Conservation (phyloP, 2,888 invertebrate genomes). For the Spodoptera picta region DNA sequence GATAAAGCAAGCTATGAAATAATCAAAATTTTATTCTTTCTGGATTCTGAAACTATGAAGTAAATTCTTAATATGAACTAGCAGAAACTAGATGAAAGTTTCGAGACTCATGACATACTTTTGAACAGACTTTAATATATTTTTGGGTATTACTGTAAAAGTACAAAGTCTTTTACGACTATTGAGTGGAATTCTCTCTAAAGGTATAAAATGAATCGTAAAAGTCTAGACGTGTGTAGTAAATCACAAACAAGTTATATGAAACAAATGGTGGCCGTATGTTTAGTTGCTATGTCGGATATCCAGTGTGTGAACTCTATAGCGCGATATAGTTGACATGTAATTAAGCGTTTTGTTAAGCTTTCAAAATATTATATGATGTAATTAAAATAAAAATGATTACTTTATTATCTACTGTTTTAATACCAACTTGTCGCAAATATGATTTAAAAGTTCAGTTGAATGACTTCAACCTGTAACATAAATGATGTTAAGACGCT, state of each 20-base stretch:
- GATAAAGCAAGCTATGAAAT: background rate
- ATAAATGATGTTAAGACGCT: no score
- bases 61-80: no score
- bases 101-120: no score
- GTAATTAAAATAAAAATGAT: background rate
- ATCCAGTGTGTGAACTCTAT: constrained; percentile 25
- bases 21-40: no score
- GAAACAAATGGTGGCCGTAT: constrained; percentile 1
- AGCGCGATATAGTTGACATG: constrained; percentile 18
- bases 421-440: no score
- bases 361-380: constrained; percentile 5
- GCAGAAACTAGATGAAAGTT: no score
- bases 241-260: constrained; percentile 6
- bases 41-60: background rate
- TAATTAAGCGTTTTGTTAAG: background rate
- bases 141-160: no score
- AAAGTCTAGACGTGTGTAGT: background rate
- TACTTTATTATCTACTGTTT: no score
- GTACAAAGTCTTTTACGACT: no score
- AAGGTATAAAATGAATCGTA: background rate
- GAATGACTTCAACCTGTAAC: no score
- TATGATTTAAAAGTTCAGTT: no score
- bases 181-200: no score
- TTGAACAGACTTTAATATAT: background rate
- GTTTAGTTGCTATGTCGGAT: constrained; percentile 14